Evolutionary conservation across 2,113 vertebrate species (phyloP), one percentile per base, ranked within the genome.

Genomic region (Mellivora capensis): DNA sequence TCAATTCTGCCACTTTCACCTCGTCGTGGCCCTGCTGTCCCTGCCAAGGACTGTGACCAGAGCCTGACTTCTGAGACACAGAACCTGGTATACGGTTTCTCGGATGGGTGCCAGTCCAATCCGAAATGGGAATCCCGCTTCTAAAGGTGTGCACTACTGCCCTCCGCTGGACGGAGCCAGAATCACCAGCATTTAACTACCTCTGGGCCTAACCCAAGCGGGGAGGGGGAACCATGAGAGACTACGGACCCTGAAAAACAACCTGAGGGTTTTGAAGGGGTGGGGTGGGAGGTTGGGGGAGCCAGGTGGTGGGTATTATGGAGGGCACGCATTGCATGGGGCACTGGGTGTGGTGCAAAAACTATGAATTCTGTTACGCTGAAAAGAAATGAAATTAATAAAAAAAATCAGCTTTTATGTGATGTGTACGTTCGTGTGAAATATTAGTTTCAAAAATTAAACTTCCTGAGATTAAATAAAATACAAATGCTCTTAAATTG

Each of bases 81-180:
- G 14, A 71, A 14, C 0, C 0, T 0, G 7, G 31, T 2, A 77
- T 27, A 42, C 0, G 3, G 14, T 94, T 89, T 94, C 87, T 44
- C 49, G 7, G 49, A 39, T 6, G 52, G 62, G 13, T 0, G 27
- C 14, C 0, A 0, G 2, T 59, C 67, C 96, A 49, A 31, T 4
- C 42, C 3, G 10, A 21, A 59, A 49, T 0, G 8, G 23, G 82
- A 87, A 86, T 49, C 44, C 12, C 0, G 23, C 72, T 72, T 89
- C 93, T 88, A 92, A 72, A 86, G 25, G 4, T 44, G 62, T 0
- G 0, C 81, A 15, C 44, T 49, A 72, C 93, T 97, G 85, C 79
- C 94, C 95, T 98, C 14, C 0, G 13, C 88, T 71, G 92, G 94
- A 93, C 3, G 2, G 54, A 94, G 39, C 52, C 27, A 76, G 89